phyloP scores from a whole-genome alignment of 2,888 invertebrate species.

The Timema cristinae region DNA sequence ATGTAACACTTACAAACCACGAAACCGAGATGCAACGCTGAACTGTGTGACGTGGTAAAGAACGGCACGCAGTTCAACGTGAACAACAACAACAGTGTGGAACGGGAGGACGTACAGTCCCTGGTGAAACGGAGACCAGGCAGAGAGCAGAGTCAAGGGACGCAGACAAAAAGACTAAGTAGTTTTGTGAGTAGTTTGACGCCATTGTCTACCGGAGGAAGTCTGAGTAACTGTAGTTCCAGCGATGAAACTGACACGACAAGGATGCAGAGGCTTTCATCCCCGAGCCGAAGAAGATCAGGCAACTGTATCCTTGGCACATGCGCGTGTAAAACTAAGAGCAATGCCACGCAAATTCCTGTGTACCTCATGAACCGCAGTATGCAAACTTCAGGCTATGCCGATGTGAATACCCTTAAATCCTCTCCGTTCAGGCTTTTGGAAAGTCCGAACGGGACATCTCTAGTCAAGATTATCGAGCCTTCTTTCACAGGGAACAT shows the following conservation, averaged over 20 bases:
- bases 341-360: conserved; percentile 50
- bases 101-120: conserved; percentile 37
- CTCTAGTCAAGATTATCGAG: conserved; percentile 26
- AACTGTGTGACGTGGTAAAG: not conserved
- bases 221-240: conserved; percentile 53
- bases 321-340: conserved; percentile 17
- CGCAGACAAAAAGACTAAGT: conserved; percentile 36
- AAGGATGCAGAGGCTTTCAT: conserved; percentile 40
- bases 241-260: conserved; percentile 54
- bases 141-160: conserved; percentile 33
- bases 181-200: conserved; percentile 43
- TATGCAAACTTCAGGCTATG: conserved; percentile 64
- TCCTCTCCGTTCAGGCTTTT: conserved; percentile 26
- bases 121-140: not conserved
- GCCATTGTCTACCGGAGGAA: conserved; percentile 50
- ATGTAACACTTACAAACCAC: conserved; percentile 17
- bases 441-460: conserved; percentile 28
- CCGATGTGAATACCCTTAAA: conserved; percentile 29
- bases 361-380: conserved; percentile 63
- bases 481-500: conserved; percentile 17
- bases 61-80: conserved; percentile 35
- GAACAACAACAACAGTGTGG: conserved; percentile 53
- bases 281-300: conserved; percentile 40
- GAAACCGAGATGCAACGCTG: conserved; percentile 25
- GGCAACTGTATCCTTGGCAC: conserved; percentile 11